Percentiles rank a stretch among this genome's conserved stretches.
Evolutionary conservation across 2,797 vertebrate genomes (phyloP).

Genomic region (Chrysolophus pictus): DNA sequence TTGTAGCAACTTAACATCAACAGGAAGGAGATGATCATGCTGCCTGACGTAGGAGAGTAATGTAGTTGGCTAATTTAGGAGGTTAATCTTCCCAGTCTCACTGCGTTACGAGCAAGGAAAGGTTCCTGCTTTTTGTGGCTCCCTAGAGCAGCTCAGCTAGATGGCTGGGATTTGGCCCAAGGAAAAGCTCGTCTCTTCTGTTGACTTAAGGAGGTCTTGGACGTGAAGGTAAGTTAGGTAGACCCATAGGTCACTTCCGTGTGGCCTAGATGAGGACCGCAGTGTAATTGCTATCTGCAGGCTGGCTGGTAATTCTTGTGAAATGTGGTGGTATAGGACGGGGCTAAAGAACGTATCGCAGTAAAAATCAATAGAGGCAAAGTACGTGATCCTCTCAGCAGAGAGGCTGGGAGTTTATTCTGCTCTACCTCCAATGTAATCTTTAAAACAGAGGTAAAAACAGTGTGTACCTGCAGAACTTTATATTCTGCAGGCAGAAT

Average conservation of each 20-base stretch:
- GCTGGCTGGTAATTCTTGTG: not conserved
- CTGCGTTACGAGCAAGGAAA: not conserved
- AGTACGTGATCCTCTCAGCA: not conserved
- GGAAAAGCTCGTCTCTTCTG: not conserved
- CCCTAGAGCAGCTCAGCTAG: not conserved
- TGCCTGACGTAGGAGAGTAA: not conserved
- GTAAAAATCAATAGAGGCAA: fast-evolving
- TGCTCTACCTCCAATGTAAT: not conserved
- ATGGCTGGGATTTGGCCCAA: not conserved
- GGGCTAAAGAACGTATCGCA: not conserved
- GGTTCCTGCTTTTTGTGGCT: not conserved
- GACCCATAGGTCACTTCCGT: not conserved
- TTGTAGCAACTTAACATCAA: not conserved
- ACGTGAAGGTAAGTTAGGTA: not conserved
- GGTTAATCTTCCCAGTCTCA: not conserved
- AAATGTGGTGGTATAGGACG: not conserved
- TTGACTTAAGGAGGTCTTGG: not conserved
- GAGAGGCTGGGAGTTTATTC: not conserved
- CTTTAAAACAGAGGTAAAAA: not conserved
- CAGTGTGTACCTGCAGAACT: not conserved
- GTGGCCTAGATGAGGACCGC: not conserved
- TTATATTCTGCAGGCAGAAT: not conserved
- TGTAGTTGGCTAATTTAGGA: not conserved
- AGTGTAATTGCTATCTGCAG: not conserved
- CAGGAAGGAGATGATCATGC: not conserved